phyloP scores from a whole-genome alignment of 30 jellyfish, hydroid and myxozoan species.

The Aurelia aurita complex sp. Pacific region DNA sequence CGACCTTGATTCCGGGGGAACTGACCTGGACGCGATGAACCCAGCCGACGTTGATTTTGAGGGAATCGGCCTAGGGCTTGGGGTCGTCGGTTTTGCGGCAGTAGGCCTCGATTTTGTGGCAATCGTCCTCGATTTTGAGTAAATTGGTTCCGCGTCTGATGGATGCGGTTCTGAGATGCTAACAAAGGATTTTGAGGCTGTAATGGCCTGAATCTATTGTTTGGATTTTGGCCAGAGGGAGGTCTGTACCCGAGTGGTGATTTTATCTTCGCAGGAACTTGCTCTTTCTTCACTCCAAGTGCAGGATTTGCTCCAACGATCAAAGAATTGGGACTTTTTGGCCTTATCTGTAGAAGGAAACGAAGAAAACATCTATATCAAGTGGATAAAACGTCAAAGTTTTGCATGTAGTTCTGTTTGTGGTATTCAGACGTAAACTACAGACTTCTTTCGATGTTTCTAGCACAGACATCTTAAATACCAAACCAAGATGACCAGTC shows the following conservation, averaged over 20 bases:
- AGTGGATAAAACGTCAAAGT: not conserved
- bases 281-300: not conserved
- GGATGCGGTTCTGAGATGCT: not conserved
- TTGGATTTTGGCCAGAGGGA: not conserved
- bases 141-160: not conserved
- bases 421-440: too few relatives aligned
- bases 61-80: too few relatives aligned
- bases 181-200: conserved; percentile 5
- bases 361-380: not conserved
- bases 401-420: too few relatives aligned
- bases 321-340: not conserved
- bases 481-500: too few relatives aligned
- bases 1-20: too few relatives aligned
- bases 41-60: too few relatives aligned
- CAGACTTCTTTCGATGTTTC: too few relatives aligned
- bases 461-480: too few relatives aligned
- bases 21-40: too few relatives aligned
- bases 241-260: conserved; percentile 6
- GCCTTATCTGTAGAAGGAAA: not conserved
- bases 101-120: not conserved
- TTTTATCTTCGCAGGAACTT: not conserved
- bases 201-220: not conserved
- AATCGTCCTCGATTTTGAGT: not conserved
- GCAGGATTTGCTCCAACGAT: not conserved
- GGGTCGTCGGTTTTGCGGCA: not conserved